A percentile compares a stretch with the other conserved stretches of the same genome.
Evolutionary conservation across 2,113 vertebrate genomes (phyloP).

Genomic region (Trematocara marginatum): DNA sequence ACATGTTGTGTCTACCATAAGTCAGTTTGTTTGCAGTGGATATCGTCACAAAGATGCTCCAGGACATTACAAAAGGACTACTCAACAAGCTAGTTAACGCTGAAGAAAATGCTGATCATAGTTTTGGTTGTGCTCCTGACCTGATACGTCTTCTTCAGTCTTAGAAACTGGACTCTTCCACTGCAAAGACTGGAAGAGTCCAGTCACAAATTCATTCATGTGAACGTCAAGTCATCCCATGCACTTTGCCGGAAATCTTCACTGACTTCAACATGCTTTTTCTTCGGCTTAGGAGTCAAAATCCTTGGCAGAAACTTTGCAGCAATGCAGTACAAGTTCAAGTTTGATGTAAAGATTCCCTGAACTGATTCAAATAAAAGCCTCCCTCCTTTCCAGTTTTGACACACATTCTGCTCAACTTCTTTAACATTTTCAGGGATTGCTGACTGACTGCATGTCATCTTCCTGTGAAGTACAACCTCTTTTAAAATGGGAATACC

Average conservation of each 20-base stretch:
- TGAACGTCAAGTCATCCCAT: not conserved
- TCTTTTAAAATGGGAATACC: not conserved
- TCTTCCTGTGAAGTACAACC: not conserved
- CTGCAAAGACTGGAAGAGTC: not conserved
- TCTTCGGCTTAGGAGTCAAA: not conserved
- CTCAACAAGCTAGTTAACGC: accelerated
- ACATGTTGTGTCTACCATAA: not conserved
- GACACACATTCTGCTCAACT: not conserved
- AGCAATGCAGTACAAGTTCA: not conserved
- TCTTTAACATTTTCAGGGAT: not conserved
- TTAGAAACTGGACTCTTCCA: not conserved
- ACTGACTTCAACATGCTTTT: not conserved
- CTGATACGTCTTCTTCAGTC: not conserved
- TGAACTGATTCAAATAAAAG: not conserved
- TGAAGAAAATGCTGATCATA: not conserved
- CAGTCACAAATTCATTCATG: not conserved
- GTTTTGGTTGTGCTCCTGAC: not conserved
- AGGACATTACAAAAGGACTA: not conserved
- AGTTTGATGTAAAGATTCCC: not conserved
- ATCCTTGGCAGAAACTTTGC: not conserved
- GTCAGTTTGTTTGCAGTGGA: not conserved
- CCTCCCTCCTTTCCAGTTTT: not conserved
- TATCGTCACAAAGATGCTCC: not conserved
- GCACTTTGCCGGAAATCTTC: not conserved
- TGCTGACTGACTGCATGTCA: not conserved